A percentile compares a stretch with the other conserved stretches of the same genome.
These are phyloP conservation scores for Condylura cristata DNA, from an alignment of 2,113 vertebrate species.

Conservation along the genomic window DNA sequence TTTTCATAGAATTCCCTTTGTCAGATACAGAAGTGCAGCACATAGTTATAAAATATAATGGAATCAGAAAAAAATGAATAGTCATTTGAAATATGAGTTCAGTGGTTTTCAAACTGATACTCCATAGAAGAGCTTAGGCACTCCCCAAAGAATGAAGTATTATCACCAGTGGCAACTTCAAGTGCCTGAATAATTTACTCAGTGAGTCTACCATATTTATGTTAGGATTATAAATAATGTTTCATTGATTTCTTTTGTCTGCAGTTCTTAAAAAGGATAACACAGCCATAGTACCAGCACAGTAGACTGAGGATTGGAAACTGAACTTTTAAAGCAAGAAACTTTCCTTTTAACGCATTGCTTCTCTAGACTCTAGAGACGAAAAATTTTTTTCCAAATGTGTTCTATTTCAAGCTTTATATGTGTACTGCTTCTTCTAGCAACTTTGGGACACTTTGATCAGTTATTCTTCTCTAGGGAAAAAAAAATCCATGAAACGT, in stretches of 20 bases:
- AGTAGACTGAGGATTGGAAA: neutral
- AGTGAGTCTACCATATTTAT: neutral
- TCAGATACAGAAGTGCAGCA: neutral
- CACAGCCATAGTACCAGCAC: neutral
- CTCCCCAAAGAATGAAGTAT: neutral
- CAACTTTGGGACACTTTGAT: neutral
- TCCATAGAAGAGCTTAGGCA: neutral
- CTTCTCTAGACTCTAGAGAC: neutral
- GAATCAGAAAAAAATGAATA: slow-evolving; percentile 20
- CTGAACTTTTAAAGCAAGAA: neutral
- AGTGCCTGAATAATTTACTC: neutral
- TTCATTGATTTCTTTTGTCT: neutral
- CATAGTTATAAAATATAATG: neutral
- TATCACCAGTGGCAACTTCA: neutral
- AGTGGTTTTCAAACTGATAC: neutral
- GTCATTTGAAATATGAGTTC: neutral
- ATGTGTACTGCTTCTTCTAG: neutral
- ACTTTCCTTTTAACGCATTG: neutral
- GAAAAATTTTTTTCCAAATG: neutral
- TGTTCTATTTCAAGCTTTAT: neutral
- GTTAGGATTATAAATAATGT: neutral
- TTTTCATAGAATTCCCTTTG: slow-evolving; percentile 24
- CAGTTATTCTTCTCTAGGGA: neutral
- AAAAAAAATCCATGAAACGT: neutral
- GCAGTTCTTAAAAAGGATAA: neutral